These are phyloP conservation scores for Nasua narica DNA, from an alignment of 2,797 vertebrate species.

Conservation along the genomic window DNA sequence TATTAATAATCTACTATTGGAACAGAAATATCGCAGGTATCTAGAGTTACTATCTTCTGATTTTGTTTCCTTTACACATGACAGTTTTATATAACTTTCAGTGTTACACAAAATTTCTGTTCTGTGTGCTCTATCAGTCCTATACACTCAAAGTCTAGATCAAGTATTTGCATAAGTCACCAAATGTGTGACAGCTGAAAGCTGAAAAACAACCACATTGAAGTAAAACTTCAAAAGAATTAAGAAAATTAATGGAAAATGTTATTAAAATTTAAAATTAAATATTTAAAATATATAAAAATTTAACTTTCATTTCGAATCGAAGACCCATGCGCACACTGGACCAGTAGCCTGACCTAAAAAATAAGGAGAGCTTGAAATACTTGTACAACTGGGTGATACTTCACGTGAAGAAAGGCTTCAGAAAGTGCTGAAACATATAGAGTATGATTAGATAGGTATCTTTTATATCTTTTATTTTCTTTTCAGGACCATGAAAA, in stretches of 20 bases:
- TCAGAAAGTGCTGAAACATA: not conserved
- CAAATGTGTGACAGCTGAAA: not conserved
- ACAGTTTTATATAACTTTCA: not conserved
- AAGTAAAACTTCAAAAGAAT: not conserved
- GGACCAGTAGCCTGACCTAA: not conserved
- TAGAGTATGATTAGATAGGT: not conserved
- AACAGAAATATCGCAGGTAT: not conserved
- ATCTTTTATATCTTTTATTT: not conserved
- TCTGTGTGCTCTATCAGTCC: not conserved
- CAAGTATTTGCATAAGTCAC: not conserved
- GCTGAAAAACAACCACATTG: not conserved
- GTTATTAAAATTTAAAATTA: not conserved
- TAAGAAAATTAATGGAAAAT: not conserved
- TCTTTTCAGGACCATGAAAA: not conserved
- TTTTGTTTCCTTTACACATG: not conserved
- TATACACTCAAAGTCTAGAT: not conserved
- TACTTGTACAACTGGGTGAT: not conserved
- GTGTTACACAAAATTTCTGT: not conserved
- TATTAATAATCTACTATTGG: not conserved
- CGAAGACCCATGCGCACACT: not conserved
- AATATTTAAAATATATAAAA: not conserved
- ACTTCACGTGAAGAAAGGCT: not conserved
- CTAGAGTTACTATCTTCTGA: not conserved
- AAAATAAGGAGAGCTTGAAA: not conserved
- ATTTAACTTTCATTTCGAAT: not conserved